Percentiles rank a stretch among this genome's conserved stretches.
Evolutionary conservation across 2,797 vertebrate species (phyloP).

Genomic region (Bradypodion ventrale): DNA sequence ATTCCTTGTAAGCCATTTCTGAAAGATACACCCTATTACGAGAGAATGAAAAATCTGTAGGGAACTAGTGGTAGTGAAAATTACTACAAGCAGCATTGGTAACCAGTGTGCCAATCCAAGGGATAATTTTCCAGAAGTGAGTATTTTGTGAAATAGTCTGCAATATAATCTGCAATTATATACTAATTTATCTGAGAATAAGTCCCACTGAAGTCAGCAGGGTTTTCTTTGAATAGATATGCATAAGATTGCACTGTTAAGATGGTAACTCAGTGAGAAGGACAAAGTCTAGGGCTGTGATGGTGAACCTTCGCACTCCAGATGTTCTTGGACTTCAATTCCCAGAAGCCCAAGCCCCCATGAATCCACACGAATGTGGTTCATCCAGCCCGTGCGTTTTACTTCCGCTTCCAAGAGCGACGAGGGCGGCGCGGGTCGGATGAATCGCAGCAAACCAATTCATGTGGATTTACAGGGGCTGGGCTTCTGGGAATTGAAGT

Average conservation of each 20-base stretch:
- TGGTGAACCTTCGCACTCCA: too few relatives aligned
- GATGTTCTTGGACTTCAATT: too few relatives aligned
- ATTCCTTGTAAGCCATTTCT: neutral
- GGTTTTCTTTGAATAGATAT: neutral
- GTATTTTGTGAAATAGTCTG: neutral
- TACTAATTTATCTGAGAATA: neutral
- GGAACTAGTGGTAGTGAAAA: neutral
- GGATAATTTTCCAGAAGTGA: neutral
- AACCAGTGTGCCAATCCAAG: neutral
- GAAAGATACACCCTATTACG: neutral
- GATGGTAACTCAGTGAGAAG: neutral
- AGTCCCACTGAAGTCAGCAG: neutral
- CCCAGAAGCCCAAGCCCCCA: too few relatives aligned
- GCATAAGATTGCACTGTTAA: neutral
- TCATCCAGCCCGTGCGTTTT: too few relatives aligned
- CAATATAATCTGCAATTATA: neutral
- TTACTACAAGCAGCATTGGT: neutral
- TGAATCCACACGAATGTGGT: too few relatives aligned
- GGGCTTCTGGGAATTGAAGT: too few relatives aligned
- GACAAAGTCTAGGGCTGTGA: neutral
- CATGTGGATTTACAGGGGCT: too few relatives aligned
- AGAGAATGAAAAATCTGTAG: neutral
- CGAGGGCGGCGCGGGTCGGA: too few relatives aligned
- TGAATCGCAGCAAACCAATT: too few relatives aligned
- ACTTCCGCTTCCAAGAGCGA: too few relatives aligned